These are phyloP conservation scores for Bombus breviceps DNA, from an alignment of 1,140 invertebrate species.

Conservation along the genomic window DNA sequence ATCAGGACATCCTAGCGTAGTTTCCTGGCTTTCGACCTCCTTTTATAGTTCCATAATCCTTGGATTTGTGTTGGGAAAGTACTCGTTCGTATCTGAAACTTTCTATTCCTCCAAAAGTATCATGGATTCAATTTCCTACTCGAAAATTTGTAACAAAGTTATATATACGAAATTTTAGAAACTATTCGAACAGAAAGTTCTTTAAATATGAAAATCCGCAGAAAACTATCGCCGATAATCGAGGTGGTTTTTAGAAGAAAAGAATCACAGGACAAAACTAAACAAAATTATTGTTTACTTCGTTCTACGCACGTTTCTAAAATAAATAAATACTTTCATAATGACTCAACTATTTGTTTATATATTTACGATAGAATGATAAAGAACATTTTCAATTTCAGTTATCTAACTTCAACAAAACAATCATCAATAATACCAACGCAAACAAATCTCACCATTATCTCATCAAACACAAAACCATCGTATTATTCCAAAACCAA, in stretches of 20 bases:
- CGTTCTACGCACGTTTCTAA: too few relatives aligned
- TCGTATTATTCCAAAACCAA: background rate
- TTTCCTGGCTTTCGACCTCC: background rate
- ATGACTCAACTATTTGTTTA: too few relatives aligned
- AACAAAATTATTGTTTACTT: too few relatives aligned
- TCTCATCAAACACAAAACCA: background rate
- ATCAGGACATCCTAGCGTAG: background rate
- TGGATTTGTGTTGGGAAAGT: background rate
- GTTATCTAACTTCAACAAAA: background rate
- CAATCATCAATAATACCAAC: background rate
- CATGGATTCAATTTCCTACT: background rate
- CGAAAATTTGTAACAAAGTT: background rate
- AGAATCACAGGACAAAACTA: too few relatives aligned
- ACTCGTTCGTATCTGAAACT: background rate
- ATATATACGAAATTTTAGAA: background rate
- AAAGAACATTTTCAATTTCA: background rate
- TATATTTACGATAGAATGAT: background rate
- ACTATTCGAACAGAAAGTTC: background rate
- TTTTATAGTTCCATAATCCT: background rate
- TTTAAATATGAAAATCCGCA: background rate
- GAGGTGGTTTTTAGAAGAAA: too few relatives aligned
- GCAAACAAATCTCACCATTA: background rate
- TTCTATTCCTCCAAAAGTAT: background rate
- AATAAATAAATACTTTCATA: too few relatives aligned
- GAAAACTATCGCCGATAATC: background rate